Evolutionary conservation across 2,888 invertebrate genomes (phyloP), one percentile per base, ranked within the genome.

Genomic region (Oscheius onirici): DNA sequence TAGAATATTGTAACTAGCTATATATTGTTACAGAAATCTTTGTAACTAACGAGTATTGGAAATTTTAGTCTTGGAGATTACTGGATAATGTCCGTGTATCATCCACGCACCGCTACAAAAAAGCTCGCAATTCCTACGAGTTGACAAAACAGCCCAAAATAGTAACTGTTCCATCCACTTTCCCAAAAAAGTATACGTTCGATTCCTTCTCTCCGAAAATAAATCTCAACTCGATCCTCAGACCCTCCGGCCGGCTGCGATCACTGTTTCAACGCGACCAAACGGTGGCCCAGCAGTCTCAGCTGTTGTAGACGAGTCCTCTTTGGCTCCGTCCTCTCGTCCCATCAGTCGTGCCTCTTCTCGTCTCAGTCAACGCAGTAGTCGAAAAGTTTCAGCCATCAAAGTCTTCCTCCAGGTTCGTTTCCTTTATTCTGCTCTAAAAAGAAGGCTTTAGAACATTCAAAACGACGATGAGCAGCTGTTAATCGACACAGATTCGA

Each of bases 301-400:
- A 63, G 63, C 63, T 63, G 28, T 49, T 63, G 63, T 63, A 63
- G 63, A 63, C 34, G 63, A 63, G 49, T 26, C 63, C n/a, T 63
- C 63, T 3, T 28, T 63, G 8, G 28, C 34, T 5, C 63, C 49
- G 1, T n/a, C 28, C 28, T 63, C 63, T 5, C 46, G 63, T 13
- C 49, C 63, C 2, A 26, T 34, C 17, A 51, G 52, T 13, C 28
- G 66, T 13, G 52, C 51, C n/a, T 66, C 66, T 17, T 63, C 63
- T 1, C 24, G 49, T 15, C 26, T 49, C 17, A 49, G 49, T 28
- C 49, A 15, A 34, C 24, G 34, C 28, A 15, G 40, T 6, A 66
- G 66, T 22, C 34, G 66, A 20, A 66, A 66, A 41, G 49, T 49
- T 2, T 52, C 52, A 8, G 66, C 52, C 13, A 66, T 66, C 24